Evolutionary conservation across 2,113 vertebrate genomes (phyloP), one percentile per base, ranked within the genome.

Genomic region (Bambusicola thoracicus): DNA sequence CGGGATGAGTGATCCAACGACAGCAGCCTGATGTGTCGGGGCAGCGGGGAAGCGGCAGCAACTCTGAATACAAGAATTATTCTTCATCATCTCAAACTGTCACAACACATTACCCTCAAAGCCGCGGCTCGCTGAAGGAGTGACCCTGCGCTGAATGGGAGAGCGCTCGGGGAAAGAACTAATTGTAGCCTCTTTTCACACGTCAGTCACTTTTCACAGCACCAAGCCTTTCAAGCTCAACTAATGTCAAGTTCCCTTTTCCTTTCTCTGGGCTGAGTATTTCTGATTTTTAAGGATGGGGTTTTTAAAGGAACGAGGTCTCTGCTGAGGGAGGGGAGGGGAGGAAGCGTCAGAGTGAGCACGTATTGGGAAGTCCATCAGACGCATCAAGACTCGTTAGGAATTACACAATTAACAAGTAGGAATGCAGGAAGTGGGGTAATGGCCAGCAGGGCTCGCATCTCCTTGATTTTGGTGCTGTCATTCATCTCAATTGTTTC

Each of bases 81-180:
- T 98, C 97, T 98, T 98, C 98, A 98, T 98, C 97, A 92, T 98
- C 98, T 98, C 98, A 97, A 98, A 97, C 97, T 98, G 98, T 98
- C 98, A 94, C 97, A 91, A 96, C 97, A 88, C 97, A 98, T 99
- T 98, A 99, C 75, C 87, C 97, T 99, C 98, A 98, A 98, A 97
- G 96, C 94, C 81, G 95, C 89, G 93, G 97, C 97, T 97, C 91
- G 93, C 97, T 94, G 97, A 93, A 97, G 96, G 97, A 97, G 97
- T 97, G 97, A 97, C 97, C 91, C 97, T 97, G 92, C 72, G 96
- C 96, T 98, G 97, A 98, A 98, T 97, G 97, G 96, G 96, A 97
- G 96, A 98, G 96, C 85, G 97, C 97, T 97, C 94, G 97, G 97
- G 97, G 97, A 97, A 97, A 98, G 97, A 98, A 98, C 98, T 97